Evolutionary conservation across 2,797 vertebrate genomes (phyloP), one percentile per base, ranked within the genome.

Genomic region (Florisuga fusca): DNA sequence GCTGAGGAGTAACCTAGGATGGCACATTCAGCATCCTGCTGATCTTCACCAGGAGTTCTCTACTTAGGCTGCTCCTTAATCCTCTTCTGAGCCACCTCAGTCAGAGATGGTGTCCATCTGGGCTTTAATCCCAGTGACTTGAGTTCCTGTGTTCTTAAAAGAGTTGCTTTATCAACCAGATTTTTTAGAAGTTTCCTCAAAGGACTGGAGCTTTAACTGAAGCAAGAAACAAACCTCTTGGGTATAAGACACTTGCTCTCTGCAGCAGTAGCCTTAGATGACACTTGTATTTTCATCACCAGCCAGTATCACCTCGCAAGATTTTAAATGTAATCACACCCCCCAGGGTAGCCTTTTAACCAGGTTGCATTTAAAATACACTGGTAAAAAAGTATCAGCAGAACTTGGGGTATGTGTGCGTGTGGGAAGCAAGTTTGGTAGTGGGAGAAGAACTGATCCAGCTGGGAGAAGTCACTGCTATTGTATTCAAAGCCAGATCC

Each of bases 171-270:
- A 78, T n/a, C 21, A 26, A 89, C 48, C 31, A 73, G 68, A 69
- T 59, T 85, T 45, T 86, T 16, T 16, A 84, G 27, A 92, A 63
- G 51, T 81, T 95, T 87, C 79, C 55, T 73, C 58, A 26, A 78
- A 78, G 13, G 4, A 31, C 3, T 31, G 27, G 9, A 67, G 31
- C 9, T 66, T 88, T 25, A 68, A 83, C 55, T 1, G 2, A 64
- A 90, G 62, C 0, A 3, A 81, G 38, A 59, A 75, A 59, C 48
- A 33, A 76, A 15, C 34, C 14, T 72, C 57, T 46, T 68, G 15
- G 12, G 66, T 51, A 33, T 68, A 86, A 69, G 38, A 33, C n/a
- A 33, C 29, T 66, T 80, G n/a, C 5, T 64, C 43, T 59, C 45
- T 19, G 4, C 13, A 38, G n/a, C 41, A 74, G 7, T 50, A 25